Evolutionary conservation across 92 coral and sea anemone species (phyloP).

Genomic region (Montipora capitata): DNA sequence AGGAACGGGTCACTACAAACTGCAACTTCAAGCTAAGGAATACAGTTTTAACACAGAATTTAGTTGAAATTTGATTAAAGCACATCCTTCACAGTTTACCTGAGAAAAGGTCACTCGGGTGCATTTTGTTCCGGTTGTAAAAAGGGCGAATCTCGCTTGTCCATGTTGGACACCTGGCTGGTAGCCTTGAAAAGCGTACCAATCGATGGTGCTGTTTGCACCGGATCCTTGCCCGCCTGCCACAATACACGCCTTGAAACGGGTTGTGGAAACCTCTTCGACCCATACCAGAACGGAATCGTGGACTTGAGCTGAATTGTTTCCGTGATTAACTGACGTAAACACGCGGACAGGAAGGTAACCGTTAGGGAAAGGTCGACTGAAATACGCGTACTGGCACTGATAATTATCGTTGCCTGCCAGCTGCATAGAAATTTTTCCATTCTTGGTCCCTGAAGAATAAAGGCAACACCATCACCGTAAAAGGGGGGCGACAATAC

Average conservation of each 20-base stretch:
- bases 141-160: too few relatives aligned
- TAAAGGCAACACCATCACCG: too few relatives aligned
- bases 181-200: too few relatives aligned
- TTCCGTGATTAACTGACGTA: constrained; percentile 26
- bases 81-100: neutral
- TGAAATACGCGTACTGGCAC: constrained; percentile 21
- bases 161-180: too few relatives aligned
- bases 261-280: constrained; percentile 21
- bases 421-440: neutral
- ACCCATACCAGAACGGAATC: constrained; percentile 24
- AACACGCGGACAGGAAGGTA: constrained; percentile 27
- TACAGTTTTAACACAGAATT: too few relatives aligned
- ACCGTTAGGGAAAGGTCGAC: constrained; percentile 15
- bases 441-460: neutral
- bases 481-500: too few relatives aligned
- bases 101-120: constrained; percentile 8
- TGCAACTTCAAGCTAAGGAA: too few relatives aligned
- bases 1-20: too few relatives aligned
- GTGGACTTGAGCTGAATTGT: constrained; percentile 1
- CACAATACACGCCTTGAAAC: constrained; percentile 39
- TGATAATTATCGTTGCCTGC: neutral
- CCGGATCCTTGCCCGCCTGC: constrained; percentile 7
- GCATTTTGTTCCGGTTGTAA: too few relatives aligned
- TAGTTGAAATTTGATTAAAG: too few relatives aligned
- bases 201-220: neutral